Conservation (phyloP, 1,140 invertebrate species). For the Thaumetopoea pityocampa region DNA sequence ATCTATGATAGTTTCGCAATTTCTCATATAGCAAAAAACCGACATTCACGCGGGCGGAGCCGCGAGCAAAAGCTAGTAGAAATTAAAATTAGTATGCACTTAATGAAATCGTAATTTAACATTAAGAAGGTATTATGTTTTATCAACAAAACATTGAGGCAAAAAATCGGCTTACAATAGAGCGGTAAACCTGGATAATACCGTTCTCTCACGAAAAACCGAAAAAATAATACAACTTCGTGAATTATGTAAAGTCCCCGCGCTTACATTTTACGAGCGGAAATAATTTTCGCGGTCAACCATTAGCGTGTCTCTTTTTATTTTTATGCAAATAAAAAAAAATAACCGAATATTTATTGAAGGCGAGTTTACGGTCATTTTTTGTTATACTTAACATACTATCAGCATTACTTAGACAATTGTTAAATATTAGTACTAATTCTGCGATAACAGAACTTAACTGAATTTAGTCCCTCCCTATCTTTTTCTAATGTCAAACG, state of each 20-base stretch:
- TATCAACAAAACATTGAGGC: no score
- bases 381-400: no score
- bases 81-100: no score
- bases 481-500: no score
- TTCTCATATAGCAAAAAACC: no score
- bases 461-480: no score
- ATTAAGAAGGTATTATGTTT: not conserved
- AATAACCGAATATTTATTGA: constrained; percentile 18
- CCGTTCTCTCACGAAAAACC: not conserved
- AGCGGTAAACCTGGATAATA: constrained; percentile 12
- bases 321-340: constrained; percentile 26
- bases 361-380: constrained; percentile 2
- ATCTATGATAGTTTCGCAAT: no score
- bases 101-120: not conserved
- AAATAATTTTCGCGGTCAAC: constrained; percentile 22
- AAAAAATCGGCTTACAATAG: constrained; percentile 8
- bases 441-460: no score
- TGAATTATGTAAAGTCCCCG: constrained; percentile 20
- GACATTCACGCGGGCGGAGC: no score
- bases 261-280: constrained; percentile 17
- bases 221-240: constrained; percentile 16
- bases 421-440: no score
- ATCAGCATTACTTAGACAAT: no score
- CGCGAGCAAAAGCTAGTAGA: no score
- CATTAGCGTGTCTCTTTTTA: constrained; percentile 15